Percentiles rank a stretch among this genome's conserved stretches.
phyloP scores from a whole-genome alignment of 1,140 invertebrate genomes.

The Trachymyrmex septentrionalis region DNA sequence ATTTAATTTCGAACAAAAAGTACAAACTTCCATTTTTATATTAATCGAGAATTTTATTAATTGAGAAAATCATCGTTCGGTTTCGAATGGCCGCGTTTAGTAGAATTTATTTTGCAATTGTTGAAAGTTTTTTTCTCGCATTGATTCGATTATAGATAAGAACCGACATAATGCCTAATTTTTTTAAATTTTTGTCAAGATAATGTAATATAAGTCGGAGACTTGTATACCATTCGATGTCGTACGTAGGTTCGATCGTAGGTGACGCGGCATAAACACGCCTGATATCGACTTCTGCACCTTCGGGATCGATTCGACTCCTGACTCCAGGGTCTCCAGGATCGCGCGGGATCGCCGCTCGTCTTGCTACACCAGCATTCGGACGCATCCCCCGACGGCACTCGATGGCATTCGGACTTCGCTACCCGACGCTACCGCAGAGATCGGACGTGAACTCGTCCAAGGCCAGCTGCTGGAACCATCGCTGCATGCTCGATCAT shows the following conservation, averaged over 20 bases:
- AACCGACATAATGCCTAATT: not conserved
- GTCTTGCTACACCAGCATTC: conserved; percentile 51
- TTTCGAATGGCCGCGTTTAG: too few relatives aligned
- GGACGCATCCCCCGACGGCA: conserved; percentile 72
- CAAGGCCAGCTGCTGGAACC: conserved; percentile 71
- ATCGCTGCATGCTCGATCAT: conserved; percentile 74
- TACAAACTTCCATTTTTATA: not conserved
- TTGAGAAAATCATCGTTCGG: not conserved
- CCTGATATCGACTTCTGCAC: conserved; percentile 40
- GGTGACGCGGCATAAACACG: conserved; percentile 58
- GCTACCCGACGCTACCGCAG: conserved; percentile 68
- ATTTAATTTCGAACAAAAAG: not conserved
- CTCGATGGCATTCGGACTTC: conserved; percentile 45
- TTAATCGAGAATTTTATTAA: not conserved
- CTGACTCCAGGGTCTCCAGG: conserved; percentile 42
- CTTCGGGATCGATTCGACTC: conserved; percentile 67
- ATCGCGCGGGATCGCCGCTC: conserved; percentile 68
- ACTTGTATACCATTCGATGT: conserved; percentile 69
- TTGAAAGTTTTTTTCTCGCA: too few relatives aligned
- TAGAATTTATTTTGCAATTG: too few relatives aligned
- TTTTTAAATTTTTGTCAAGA: not conserved
- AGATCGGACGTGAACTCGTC: conserved; percentile 79
- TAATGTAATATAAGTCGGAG: too few relatives aligned
- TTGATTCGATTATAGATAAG: not conserved
- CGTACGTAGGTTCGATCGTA: conserved; percentile 60